Conservation (phyloP, 2,888 invertebrate genomes). For the Ferrisia virgata region DNA sequence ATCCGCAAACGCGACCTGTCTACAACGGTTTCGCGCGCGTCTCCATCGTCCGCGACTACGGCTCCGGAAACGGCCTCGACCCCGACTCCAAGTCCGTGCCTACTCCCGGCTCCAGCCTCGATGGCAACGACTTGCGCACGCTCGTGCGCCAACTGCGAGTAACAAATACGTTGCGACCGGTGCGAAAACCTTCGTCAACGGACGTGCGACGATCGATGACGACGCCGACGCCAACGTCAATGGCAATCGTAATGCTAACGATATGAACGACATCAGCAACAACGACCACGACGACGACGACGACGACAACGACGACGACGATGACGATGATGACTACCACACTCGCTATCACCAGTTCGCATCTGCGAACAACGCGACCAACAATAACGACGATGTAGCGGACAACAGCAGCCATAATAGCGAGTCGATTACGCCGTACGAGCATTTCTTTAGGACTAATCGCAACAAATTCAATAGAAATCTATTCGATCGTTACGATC, state of each 20-base stretch:
- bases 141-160: not conserved
- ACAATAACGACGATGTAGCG: not conserved
- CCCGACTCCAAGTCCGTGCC: too few species aligned
- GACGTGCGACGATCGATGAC: not conserved
- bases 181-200: not conserved
- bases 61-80: too few species aligned
- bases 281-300: not conserved
- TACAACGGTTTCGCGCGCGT: too few species aligned
- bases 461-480: slow-evolving; percentile 50
- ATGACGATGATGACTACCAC: not conserved
- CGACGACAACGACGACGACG: not conserved
- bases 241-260: not conserved
- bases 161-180: not conserved
- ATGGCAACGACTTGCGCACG: not conserved
- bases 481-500: slow-evolving; percentile 8
- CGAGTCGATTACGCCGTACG: not conserved
- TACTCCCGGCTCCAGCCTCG: too few species aligned
- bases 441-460: slow-evolving; percentile 56
- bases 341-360: not conserved
- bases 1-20: too few species aligned
- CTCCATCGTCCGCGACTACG: too few species aligned
- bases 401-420: not conserved
- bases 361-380: not conserved
- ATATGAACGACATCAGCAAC: not conserved
- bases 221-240: not conserved